Evolutionary conservation across 2,888 invertebrate genomes (phyloP).

Genomic region (Hetaerina titia): DNA sequence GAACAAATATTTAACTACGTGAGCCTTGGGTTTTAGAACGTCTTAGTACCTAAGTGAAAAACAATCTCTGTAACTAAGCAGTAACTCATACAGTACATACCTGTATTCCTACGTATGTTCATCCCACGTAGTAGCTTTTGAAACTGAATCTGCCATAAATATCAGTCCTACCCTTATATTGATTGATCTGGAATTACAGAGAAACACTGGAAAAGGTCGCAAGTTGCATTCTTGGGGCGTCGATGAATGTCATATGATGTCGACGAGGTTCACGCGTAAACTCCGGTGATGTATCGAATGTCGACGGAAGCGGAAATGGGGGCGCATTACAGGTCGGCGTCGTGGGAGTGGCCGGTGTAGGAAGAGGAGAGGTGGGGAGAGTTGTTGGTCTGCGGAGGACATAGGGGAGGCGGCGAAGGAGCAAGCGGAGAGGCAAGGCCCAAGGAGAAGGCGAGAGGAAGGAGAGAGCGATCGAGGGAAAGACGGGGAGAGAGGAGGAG

Average conservation of each 20-base stretch:
- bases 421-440: background rate
- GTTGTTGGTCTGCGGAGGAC: background rate
- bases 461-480: background rate
- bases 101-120: too few species aligned
- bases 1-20: too few species aligned
- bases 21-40: too few species aligned
- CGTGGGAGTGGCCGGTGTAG: background rate
- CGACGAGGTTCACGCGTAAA: background rate
- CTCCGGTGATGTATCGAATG: background rate
- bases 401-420: background rate
- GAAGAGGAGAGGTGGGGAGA: background rate
- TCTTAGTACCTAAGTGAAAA: too few species aligned
- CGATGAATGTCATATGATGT: background rate
- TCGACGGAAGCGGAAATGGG: conserved; percentile 57
- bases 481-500: background rate
- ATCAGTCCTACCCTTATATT: too few species aligned
- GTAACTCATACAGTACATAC: too few species aligned
- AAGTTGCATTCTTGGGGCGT: background rate
- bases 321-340: conserved; percentile 17
- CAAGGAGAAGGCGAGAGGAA: background rate
- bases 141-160: too few species aligned
- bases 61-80: too few species aligned
- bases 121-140: too few species aligned
- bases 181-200: too few species aligned
- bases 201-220: background rate